A percentile compares a stretch with the other conserved stretches of the same genome.
Evolutionary conservation across 92 coral and sea anemone species (phyloP).

Genomic region (Epizoanthus rinbou): DNA sequence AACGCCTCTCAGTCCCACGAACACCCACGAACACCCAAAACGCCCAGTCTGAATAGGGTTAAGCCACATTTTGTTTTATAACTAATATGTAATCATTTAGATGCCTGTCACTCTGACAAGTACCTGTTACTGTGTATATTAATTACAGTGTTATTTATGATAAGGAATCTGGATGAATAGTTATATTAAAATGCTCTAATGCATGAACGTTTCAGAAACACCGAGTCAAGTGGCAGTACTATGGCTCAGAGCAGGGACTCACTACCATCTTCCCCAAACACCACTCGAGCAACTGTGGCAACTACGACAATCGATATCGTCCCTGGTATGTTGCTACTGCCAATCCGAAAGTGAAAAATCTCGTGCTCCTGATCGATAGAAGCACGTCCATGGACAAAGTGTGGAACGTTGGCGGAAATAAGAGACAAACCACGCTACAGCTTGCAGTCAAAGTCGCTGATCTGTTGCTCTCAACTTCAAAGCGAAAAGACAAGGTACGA

Average conservation of each 20-base stretch:
- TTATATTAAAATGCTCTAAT: not conserved
- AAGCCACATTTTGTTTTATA: not conserved
- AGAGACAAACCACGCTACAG: conserved; percentile 47
- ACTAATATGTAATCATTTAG: too few species aligned
- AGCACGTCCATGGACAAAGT: conserved; percentile 74
- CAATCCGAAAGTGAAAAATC: conserved; percentile 69
- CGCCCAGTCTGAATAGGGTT: not conserved
- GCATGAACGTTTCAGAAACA: conserved; percentile 48
- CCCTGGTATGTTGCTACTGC: conserved; percentile 86
- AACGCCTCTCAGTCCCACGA: too few species aligned
- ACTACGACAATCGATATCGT: conserved; percentile 75
- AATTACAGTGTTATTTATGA: too few species aligned
- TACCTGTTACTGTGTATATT: too few species aligned
- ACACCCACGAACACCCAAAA: too few species aligned
- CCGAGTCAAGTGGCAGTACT: conserved; percentile 85
- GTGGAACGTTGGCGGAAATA: conserved; percentile 32
- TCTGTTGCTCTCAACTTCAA: conserved; percentile 55
- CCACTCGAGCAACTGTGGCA: conserved; percentile 36
- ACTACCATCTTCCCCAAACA: conserved; percentile 57
- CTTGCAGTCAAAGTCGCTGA: conserved; percentile 60
- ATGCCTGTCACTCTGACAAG: too few species aligned
- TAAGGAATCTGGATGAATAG: too few species aligned
- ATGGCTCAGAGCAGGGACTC: conserved; percentile 79
- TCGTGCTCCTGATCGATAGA: conserved; percentile 75
- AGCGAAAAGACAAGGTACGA: conserved; percentile 72